Evolutionary conservation across 2,113 vertebrate genomes (phyloP).

Genomic region (Himantopus leucocephalus): DNA sequence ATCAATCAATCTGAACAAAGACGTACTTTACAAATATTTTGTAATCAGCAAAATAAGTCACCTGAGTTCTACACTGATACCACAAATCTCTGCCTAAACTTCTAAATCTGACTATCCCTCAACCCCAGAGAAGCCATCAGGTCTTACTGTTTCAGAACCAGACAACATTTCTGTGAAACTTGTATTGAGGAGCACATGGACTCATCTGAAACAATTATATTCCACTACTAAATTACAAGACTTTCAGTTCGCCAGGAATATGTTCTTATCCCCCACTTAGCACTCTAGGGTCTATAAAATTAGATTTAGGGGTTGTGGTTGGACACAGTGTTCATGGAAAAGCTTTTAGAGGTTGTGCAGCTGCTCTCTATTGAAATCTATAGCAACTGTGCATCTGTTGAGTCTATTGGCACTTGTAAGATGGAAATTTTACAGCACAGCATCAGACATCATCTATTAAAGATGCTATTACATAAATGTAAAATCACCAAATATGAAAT

Average conservation of each 20-base stretch:
- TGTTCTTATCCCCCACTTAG: neutral
- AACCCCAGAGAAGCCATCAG: neutral
- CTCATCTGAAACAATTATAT: neutral
- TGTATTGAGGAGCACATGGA: neutral
- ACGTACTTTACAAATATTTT: neutral
- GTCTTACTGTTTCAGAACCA: neutral
- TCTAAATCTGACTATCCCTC: neutral
- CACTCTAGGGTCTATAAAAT: neutral
- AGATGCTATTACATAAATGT: neutral
- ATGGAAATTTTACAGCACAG: neutral
- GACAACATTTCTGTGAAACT: neutral
- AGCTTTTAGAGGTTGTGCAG: neutral
- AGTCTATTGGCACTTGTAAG: neutral
- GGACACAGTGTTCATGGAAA: neutral
- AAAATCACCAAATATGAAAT: neutral
- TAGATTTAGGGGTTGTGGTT: neutral
- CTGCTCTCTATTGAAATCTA: neutral
- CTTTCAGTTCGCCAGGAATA: neutral
- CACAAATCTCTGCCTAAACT: neutral
- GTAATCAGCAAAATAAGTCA: neutral
- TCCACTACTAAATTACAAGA: neutral
- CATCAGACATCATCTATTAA: neutral
- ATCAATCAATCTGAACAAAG: neutral
- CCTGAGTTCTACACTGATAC: neutral
- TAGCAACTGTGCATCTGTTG: neutral